Percentiles rank a stretch among this genome's conserved stretches.
phyloP scores from a whole-genome alignment of 2,888 invertebrate genomes.

The Clostera curtula region DNA sequence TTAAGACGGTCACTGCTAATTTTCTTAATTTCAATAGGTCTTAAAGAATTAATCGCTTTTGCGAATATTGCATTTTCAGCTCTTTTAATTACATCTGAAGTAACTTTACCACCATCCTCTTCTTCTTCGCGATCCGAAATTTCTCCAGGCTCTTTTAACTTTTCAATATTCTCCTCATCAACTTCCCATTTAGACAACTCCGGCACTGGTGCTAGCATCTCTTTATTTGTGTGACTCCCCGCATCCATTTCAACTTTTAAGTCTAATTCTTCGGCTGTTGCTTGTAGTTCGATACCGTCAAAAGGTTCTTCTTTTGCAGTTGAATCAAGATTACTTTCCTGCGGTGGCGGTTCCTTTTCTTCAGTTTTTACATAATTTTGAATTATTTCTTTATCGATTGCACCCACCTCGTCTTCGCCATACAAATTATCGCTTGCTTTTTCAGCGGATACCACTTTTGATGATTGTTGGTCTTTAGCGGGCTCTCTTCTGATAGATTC shows the following conservation, averaged over 20 bases:
- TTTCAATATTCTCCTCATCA: constrained; percentile 71
- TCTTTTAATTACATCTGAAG: constrained; percentile 90
- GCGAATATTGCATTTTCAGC: constrained; percentile 95
- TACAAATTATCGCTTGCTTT: constrained; percentile 59
- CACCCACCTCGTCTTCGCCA: constrained; percentile 69
- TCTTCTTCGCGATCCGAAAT: constrained; percentile 61
- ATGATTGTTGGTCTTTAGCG: constrained; percentile 12
- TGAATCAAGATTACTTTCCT: constrained; percentile 39
- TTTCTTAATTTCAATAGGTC: constrained; percentile 85
- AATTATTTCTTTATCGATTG: constrained; percentile 73
- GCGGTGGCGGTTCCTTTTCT: constrained; percentile 26
- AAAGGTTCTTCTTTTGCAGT: constrained; percentile 67
- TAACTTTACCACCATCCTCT: constrained; percentile 80
- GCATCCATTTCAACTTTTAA: constrained; percentile 68
- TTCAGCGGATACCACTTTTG: constrained; percentile 21
- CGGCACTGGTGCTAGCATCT: constrained; percentile 83
- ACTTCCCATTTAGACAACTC: constrained; percentile 94
- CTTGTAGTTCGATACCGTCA: constrained; percentile 76
- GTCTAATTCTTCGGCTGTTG: constrained; percentile 69
- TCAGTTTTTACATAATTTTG: constrained; percentile 71
- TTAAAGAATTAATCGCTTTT: constrained; percentile 87
- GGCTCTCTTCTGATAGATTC: constrained; percentile 17
- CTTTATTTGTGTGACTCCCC: constrained; percentile 47
- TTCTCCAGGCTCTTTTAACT: constrained; percentile 62
- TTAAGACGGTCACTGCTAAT: constrained; percentile 81